Base-by-base conservation (phyloP, 2,797 vertebrate genomes). In the Remorina albescens region DNA sequence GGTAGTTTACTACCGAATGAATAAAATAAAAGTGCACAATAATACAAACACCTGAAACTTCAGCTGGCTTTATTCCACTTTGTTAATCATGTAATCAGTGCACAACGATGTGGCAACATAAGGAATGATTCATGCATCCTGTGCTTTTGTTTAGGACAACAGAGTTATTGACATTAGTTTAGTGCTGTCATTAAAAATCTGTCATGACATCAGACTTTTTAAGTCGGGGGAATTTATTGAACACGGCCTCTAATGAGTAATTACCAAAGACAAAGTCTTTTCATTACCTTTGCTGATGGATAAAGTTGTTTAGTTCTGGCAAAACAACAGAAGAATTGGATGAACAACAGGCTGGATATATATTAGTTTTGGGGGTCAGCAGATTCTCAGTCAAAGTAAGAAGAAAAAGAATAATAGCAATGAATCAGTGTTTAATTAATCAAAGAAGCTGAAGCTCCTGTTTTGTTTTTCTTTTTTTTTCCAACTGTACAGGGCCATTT, bases 291-390 rank as follows among this genome's bases (percentile, higher is more conserved):
- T 28, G 62, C 15, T 13, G 54, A 65, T 12, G 28, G 64, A 85
- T 70, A 0, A 51, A 30, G 26, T 60, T 23, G 42, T 51, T 74
- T 4, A 36, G 25, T 26, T 8, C 0, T 5, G 19, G 15, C 7
- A 71, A 66, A 69, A 62, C 56, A 62, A 42, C 32, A 47, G 66
- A 71, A 53, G 53, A 34, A 57, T 32, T 23, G 72, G 54, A 26
- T 72, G 75, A 75, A 58, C 73, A 46, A 76, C 28, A 8, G 50
- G 1, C 47, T 4, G 34, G 6, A 9, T 34, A 41, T 34, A 36
- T 71, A 74, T 46, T 26, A 74, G 41, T 64, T 76, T 11, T 9
- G 5, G 42, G 13, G 28, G 18, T 32, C 42, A 28, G 50, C 6
- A 6, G 8, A 42, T 49, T 36, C 37, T 53, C 58, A n/a, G 13